Evolutionary conservation across 2,888 invertebrate genomes (phyloP).

Genomic region (Cyrtodaria siliqua): DNA sequence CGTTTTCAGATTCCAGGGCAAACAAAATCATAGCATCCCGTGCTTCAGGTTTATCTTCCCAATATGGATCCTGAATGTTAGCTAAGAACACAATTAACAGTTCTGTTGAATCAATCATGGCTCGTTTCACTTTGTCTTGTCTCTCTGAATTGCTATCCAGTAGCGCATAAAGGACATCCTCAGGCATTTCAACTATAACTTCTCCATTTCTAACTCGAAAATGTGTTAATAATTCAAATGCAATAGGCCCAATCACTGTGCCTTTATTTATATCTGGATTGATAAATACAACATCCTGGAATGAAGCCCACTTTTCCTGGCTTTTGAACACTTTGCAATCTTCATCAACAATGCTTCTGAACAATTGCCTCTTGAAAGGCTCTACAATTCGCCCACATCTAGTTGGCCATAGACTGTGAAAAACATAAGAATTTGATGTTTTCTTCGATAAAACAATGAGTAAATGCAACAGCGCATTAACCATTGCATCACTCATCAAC

Average conservation of each 20-base stretch:
- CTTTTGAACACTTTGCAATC: constrained; percentile 2
- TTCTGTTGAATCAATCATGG: constrained; percentile 9
- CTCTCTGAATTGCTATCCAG: constrained; percentile 9
- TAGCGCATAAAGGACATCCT: background rate
- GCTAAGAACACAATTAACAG: constrained; percentile 12
- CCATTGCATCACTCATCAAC: constrained; percentile 54
- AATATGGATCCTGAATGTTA: constrained; percentile 13
- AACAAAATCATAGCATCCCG: constrained; percentile 6
- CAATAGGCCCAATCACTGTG: constrained; percentile 15
- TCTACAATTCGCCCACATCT: too few species aligned
- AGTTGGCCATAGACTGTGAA: constrained; percentile 9
- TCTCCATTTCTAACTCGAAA: background rate
- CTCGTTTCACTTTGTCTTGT: background rate
- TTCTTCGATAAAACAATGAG: constrained; percentile 22
- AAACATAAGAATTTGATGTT: background rate
- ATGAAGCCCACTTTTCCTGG: constrained; percentile 14
- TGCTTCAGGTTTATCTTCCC: background rate
- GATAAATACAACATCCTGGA: constrained; percentile 19
- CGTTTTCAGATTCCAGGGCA: constrained; percentile 11
- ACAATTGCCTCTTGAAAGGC: too few species aligned
- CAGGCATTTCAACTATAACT: constrained; percentile 17
- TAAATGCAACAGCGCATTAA: constrained; percentile 48
- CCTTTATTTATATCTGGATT: constrained; percentile 22
- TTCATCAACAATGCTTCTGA: constrained; percentile 6
- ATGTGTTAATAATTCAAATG: background rate